phyloP scores from a whole-genome alignment of 2,113 vertebrate genomes.

The Sapajus apella region DNA sequence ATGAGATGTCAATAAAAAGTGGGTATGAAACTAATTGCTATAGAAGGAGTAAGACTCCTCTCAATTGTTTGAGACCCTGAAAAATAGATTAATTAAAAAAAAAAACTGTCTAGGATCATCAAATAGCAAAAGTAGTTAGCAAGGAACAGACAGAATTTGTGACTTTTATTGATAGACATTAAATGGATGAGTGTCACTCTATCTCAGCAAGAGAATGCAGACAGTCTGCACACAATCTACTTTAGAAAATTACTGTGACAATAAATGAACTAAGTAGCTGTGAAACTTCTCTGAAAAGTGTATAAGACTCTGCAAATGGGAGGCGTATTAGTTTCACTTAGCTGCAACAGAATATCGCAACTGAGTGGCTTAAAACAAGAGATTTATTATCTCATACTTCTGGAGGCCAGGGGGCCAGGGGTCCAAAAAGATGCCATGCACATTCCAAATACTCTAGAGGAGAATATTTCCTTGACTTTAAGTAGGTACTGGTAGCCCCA shows the following conservation, averaged over 20 bases:
- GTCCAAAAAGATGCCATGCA: not conserved
- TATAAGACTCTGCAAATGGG: not conserved
- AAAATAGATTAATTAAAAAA: not conserved
- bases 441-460: not conserved
- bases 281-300: not conserved
- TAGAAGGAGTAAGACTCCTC: not conserved
- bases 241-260: not conserved
- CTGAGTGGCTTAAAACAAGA: not conserved
- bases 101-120: not conserved
- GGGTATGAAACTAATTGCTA: not conserved
- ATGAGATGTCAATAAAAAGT: conserved; percentile 1
- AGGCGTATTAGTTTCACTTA: not conserved
- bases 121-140: not conserved
- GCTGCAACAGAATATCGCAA: not conserved
- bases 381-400: not conserved
- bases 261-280: not conserved
- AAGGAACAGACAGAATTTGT: not conserved
- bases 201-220: not conserved
- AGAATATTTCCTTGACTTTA: not conserved
- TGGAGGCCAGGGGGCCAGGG: not conserved
- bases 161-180: not conserved
- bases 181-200: not conserved
- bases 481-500: not conserved
- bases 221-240: not conserved
- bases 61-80: not conserved